Evolutionary conservation across 2,888 invertebrate species (phyloP).

Genomic region (Apeira syringaria): DNA sequence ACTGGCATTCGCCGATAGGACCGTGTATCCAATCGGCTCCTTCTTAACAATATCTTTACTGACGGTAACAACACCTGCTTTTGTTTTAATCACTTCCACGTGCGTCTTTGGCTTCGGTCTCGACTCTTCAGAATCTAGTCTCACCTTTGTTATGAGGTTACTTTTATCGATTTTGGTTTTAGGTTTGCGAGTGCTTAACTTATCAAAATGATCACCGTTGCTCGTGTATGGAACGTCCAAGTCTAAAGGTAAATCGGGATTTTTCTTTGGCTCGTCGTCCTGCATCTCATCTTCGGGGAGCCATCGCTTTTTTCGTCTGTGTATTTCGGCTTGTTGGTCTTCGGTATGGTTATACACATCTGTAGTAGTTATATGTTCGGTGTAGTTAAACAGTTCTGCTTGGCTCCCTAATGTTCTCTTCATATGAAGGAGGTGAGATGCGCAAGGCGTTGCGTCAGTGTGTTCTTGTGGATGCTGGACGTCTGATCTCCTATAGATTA

Average conservation of each 20-base stretch:
- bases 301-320: conserved; percentile 85
- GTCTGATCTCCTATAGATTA: conserved; percentile 92
- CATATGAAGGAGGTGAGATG: conserved; percentile 85
- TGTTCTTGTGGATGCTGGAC: conserved; percentile 82
- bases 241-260: conserved; percentile 86
- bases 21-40: conserved; percentile 76
- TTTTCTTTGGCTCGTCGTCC: conserved; percentile 83
- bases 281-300: conserved; percentile 86
- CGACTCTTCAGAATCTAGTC: conserved; percentile 78
- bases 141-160: conserved; percentile 79
- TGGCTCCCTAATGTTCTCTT: conserved; percentile 61
- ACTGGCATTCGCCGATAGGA: conserved; percentile 70
- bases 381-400: conserved; percentile 69
- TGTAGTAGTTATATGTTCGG: conserved; percentile 52
- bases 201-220: conserved; percentile 81
- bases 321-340: conserved; percentile 63
- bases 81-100: conserved; percentile 86
- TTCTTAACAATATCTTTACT: conserved; percentile 86
- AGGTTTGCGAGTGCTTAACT: conserved; percentile 74
- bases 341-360: conserved; percentile 62
- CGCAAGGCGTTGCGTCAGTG: conserved; percentile 72
- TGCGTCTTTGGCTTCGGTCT: conserved; percentile 87
- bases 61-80: conserved; percentile 85
- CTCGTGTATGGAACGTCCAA: conserved; percentile 86
- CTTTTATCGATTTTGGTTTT: conserved; percentile 80